Evolutionary conservation across 2,888 invertebrate species (phyloP).

Genomic region (Synanthedon tipuliformis): DNA sequence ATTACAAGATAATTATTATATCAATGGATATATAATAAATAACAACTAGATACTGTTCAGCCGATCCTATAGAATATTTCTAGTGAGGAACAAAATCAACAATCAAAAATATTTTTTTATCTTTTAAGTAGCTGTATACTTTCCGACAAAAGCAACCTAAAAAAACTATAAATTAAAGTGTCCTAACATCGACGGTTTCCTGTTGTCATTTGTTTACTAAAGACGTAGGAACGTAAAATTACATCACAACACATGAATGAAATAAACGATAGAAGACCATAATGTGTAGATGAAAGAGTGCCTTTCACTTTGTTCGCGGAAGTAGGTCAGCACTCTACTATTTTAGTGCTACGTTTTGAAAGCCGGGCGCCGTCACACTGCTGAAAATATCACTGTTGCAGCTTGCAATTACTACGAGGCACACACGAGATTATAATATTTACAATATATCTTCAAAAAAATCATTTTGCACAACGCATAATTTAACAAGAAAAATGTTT

Average conservation of each 20-base stretch:
- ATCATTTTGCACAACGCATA: too few relatives aligned
- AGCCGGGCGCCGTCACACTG: conserved; percentile 36
- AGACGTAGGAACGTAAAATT: not conserved
- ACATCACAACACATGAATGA: conserved; percentile 1
- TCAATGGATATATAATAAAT: too few relatives aligned
- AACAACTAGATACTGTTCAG: too few relatives aligned
- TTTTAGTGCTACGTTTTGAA: conserved; percentile 46
- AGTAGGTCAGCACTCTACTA: conserved; percentile 57
- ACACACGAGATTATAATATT: conserved; percentile 20
- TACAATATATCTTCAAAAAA: conserved; percentile 3
- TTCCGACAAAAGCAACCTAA: too few relatives aligned
- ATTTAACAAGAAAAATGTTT: too few relatives aligned
- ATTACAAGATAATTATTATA: too few relatives aligned
- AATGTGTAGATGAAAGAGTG: conserved; percentile 10
- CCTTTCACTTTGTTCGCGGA: conserved; percentile 25
- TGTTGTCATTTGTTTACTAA: conserved; percentile 4
- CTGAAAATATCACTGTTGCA: conserved; percentile 57
- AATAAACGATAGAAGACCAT: conserved; percentile 15
- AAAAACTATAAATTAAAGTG: too few relatives aligned
- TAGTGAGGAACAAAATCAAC: too few relatives aligned
- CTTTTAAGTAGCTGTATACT: too few relatives aligned
- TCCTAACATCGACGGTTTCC: not conserved
- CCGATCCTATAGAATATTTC: too few relatives aligned
- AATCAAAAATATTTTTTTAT: too few relatives aligned
- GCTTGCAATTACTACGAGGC: conserved; percentile 32